Evolutionary conservation across 2,113 vertebrate species (phyloP).

Genomic region (Chaetura pelagica): DNA sequence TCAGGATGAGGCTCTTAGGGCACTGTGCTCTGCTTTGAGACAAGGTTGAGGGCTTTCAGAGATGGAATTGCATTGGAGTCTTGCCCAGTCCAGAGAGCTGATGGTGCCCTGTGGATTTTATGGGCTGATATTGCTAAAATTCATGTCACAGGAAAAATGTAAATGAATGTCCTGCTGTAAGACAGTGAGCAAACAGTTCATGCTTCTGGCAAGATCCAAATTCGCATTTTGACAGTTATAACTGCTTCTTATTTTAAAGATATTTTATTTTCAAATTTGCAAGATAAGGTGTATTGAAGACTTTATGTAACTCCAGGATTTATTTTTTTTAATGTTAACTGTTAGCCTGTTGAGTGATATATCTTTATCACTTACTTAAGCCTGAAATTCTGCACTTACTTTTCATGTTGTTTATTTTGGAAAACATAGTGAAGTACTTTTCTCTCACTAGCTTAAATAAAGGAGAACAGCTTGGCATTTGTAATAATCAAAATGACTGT

Average conservation of each 20-base stretch:
- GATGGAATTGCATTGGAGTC: background rate
- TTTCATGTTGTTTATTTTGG: conserved; percentile 10
- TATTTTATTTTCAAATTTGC: background rate
- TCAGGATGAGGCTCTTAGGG: background rate
- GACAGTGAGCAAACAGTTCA: background rate
- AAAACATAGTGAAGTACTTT: background rate
- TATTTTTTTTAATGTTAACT: background rate
- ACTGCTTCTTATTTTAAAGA: background rate
- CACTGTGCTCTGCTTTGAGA: background rate
- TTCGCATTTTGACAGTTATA: background rate
- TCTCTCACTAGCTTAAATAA: background rate
- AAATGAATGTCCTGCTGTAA: background rate
- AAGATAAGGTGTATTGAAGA: background rate
- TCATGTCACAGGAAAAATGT: background rate
- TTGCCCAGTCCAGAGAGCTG: background rate
- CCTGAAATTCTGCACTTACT: background rate
- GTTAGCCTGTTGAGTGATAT: background rate
- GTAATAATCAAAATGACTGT: background rate
- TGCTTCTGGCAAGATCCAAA: background rate
- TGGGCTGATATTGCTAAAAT: background rate
- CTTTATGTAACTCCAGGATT: background rate
- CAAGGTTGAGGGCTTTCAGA: background rate
- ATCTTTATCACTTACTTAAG: conserved; percentile 2
- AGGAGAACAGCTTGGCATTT: background rate
- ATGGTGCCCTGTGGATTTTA: background rate